Base-by-base conservation (phyloP, 2,113 vertebrate species). In the Phaetusa simplex region DNA sequence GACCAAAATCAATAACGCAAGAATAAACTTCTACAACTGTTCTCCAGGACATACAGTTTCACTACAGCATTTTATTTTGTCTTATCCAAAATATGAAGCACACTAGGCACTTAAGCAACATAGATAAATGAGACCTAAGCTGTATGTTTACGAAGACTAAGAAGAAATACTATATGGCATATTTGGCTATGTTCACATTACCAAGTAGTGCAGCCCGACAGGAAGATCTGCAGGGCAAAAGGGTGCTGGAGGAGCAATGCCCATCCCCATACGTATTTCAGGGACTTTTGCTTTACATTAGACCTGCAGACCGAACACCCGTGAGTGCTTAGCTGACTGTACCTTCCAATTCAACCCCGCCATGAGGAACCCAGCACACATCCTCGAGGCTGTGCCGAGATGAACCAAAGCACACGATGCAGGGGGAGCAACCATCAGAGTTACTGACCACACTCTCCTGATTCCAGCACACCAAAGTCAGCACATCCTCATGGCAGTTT, bases 241-340 rank as follows among this genome's bases (percentile, higher is more conserved):
- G 23, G 38, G 22, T 59, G 34, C 34, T n/a, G 61, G 18, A 69
- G 14, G 29, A 74, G 26, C 4, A 1, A 78, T 6, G 12, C 20
- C 9, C 40, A 40, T 32, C 21, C 13, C 16, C 14, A 12, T 5
- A 7, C 1, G 23, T 14, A 30, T 56, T 64, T 53, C 30, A 36
- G 18, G 56, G 42, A 40, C 7, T 21, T 74, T 40, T n/a, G 20
- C 27, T 50, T 79, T 55, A n/a, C 30, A 47, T 15, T 30, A 66
- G 38, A 36, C 43, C 47, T 21, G 9, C 0, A 24, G 34, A 6
- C 15, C 3, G 5, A 45, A 17, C 0, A 19, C 34, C 26, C 0
- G 0, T 0, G 16, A 58, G 38, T 1, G 1, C 36, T 23, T 45
- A 26, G 38, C 24, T 1, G 1, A 58, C 21, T 26, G 50, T 1